Evolutionary conservation across 2,888 invertebrate species (phyloP).

Genomic region (Aradus depressus): DNA sequence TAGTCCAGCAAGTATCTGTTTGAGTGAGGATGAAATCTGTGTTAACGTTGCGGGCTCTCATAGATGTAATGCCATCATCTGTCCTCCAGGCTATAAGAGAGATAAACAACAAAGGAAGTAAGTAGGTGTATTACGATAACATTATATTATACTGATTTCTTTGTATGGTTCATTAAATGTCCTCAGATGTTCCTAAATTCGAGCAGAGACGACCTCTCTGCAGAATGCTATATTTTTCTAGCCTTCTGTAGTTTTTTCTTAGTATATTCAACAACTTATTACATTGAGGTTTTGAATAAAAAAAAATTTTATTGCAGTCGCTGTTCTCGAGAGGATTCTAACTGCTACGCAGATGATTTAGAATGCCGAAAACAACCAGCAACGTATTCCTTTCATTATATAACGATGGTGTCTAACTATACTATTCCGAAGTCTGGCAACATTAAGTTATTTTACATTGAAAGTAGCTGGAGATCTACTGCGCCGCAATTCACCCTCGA

Average conservation of each 20-base stretch:
- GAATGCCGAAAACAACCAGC: slow-evolving; percentile 70
- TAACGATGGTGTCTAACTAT: slow-evolving; percentile 78
- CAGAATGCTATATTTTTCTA: too few species aligned
- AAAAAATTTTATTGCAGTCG: slow-evolving; percentile 48
- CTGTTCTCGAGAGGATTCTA: slow-evolving; percentile 58
- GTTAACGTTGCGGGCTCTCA: slow-evolving; percentile 82
- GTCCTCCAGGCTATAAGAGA: slow-evolving; percentile 71
- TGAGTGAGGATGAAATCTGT: slow-evolving; percentile 65
- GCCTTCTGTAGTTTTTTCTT: too few species aligned
- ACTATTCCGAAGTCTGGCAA: slow-evolving; percentile 52
- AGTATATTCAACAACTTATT: too few species aligned
- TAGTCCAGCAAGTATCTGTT: slow-evolving; percentile 34
- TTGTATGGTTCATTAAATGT: too few species aligned
- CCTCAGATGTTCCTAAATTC: too few species aligned
- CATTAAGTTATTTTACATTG: slow-evolving; percentile 79
- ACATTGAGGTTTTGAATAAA: too few species aligned
- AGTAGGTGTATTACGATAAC: slow-evolving; percentile 35
- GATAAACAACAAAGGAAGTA: slow-evolving; percentile 73
- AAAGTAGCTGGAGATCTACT: slow-evolving; percentile 61
- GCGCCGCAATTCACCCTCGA: too few species aligned
- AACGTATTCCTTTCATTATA: slow-evolving; percentile 84
- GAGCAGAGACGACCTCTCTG: too few species aligned
- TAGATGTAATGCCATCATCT: slow-evolving; percentile 75
- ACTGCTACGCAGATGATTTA: slow-evolving; percentile 60
- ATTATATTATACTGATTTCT: too few species aligned